These are phyloP conservation scores for Magallana nippona DNA, from an alignment of 2,888 invertebrate species.

Conservation along the genomic window DNA sequence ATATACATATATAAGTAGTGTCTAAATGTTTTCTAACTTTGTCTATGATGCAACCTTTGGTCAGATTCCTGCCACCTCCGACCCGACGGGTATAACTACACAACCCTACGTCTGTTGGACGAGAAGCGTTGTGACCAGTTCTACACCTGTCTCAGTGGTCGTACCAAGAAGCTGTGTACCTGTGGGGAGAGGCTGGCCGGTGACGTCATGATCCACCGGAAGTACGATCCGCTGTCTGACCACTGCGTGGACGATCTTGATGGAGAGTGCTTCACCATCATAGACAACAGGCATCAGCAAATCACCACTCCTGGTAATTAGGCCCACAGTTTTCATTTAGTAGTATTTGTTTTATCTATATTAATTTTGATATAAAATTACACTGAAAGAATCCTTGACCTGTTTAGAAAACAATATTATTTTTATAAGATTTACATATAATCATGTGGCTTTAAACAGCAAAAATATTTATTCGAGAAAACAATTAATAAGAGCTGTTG, in stretches of 20 bases:
- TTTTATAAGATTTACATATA: too few species aligned
- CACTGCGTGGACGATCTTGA: not conserved
- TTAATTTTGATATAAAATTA: too few species aligned
- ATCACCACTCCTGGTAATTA: not conserved
- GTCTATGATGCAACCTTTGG: too few species aligned
- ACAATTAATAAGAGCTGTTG: too few species aligned
- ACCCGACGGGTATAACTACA: constrained; percentile 11
- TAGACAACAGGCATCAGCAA: not conserved
- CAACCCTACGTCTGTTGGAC: not conserved
- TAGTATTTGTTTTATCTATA: too few species aligned
- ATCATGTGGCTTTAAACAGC: too few species aligned
- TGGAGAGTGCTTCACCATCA: constrained; percentile 6
- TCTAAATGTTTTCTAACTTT: too few species aligned
- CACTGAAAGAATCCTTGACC: too few species aligned
- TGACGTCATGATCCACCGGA: not conserved
- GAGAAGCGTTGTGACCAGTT: constrained; percentile 20
- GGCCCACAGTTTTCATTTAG: too few species aligned
- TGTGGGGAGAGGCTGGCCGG: not conserved
- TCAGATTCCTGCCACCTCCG: not conserved
- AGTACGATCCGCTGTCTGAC: constrained; percentile 1
- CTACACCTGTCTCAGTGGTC: not conserved
- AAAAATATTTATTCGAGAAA: too few species aligned
- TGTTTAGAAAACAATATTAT: too few species aligned
- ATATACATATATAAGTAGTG: too few species aligned
- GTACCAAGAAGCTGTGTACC: constrained; percentile 21